Evolutionary conservation across 1,140 invertebrate species (phyloP).

Genomic region (Drosophila eugracilis): DNA sequence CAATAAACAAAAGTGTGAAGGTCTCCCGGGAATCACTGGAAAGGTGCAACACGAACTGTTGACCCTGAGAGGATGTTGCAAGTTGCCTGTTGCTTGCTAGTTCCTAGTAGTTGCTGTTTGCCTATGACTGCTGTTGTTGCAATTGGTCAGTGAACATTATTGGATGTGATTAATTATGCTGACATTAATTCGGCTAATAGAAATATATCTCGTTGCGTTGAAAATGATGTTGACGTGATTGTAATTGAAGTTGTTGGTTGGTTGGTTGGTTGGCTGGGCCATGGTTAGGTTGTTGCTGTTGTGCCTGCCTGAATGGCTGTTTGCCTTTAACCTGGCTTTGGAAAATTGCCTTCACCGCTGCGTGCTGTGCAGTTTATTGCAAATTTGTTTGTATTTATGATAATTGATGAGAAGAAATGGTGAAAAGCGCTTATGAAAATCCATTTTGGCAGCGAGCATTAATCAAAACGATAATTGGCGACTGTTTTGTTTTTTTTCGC

Average conservation of each 20-base stretch:
- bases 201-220: conserved; percentile 82
- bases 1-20: conserved; percentile 82
- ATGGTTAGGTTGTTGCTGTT: conserved; percentile 31
- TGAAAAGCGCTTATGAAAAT: conserved; percentile 78
- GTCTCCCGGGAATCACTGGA: conserved; percentile 38
- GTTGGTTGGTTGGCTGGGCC: too few relatives aligned
- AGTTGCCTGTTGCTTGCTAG: neutral
- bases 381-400: conserved; percentile 78
- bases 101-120: conserved; percentile 29
- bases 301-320: conserved; percentile 41
- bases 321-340: conserved; percentile 69
- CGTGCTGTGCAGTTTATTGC: conserved; percentile 80
- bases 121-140: conserved; percentile 31
- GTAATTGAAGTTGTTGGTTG: conserved; percentile 77
- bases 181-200: conserved; percentile 84
- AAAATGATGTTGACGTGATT: conserved; percentile 83
- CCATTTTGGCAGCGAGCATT: conserved; percentile 72
- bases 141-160: conserved; percentile 57
- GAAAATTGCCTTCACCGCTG: conserved; percentile 73
- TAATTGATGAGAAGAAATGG: conserved; percentile 77
- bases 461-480: conserved; percentile 78
- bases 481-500: too few relatives aligned
- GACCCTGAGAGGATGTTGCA: conserved; percentile 56
- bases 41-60: conserved; percentile 65
- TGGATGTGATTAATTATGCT: conserved; percentile 79